Percentiles rank a stretch among this genome's conserved stretches.
Conservation (phyloP, 1,140 invertebrate species). For the Bombus turneri region DNA sequence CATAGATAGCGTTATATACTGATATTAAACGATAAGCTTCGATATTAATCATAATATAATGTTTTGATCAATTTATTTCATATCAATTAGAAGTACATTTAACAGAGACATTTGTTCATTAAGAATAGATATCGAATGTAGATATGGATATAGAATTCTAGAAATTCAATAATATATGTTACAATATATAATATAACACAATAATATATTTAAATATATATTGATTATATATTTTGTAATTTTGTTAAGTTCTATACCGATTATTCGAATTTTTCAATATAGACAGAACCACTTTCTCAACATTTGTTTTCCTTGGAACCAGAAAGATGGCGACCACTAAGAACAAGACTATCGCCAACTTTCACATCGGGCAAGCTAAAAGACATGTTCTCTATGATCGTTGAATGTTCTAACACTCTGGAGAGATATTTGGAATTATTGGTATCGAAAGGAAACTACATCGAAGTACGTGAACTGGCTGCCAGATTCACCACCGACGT, state of each 20-base stretch:
- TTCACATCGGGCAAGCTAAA: constrained; percentile 62
- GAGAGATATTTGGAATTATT: constrained; percentile 72
- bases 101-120: too few relatives aligned
- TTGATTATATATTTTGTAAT: too few relatives aligned
- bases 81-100: too few relatives aligned
- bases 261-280: not conserved
- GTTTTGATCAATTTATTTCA: too few relatives aligned
- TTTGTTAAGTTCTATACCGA: not conserved
- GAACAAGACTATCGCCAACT: constrained; percentile 79
- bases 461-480: constrained; percentile 82
- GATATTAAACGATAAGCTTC: too few relatives aligned
- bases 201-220: too few relatives aligned
- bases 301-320: constrained; percentile 76
- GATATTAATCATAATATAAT: too few relatives aligned
- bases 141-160: too few relatives aligned
- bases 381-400: constrained; percentile 75
- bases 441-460: constrained; percentile 56
- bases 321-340: constrained; percentile 81
- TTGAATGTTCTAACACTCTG: constrained; percentile 72
- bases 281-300: constrained; percentile 68
- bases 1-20: too few relatives aligned
- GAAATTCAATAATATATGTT: too few relatives aligned
- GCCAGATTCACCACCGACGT: constrained; percentile 83
- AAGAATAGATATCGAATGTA: too few relatives aligned
- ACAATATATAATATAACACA: too few relatives aligned